phyloP scores from a whole-genome alignment of 1,140 invertebrate species.

The Bradysia coprophila region DNA sequence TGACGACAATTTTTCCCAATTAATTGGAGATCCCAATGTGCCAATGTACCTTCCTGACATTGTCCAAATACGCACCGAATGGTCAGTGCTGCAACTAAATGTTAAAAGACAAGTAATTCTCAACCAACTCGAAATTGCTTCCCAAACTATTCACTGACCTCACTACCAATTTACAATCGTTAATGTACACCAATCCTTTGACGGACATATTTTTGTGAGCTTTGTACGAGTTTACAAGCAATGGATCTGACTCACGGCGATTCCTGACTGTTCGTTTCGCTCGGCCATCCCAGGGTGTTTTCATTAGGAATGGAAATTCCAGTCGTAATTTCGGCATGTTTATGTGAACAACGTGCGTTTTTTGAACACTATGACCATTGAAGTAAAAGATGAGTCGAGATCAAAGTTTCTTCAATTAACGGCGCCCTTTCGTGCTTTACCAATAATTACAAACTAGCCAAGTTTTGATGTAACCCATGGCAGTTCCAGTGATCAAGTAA shows the following conservation, averaged over 20 bases:
- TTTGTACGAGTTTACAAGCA: conserved; percentile 41
- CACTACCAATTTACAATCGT: conserved; percentile 33
- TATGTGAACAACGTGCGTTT: conserved; percentile 23
- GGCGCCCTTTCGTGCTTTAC: no score
- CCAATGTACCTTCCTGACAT: conserved; percentile 44
- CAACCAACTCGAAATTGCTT: neutral
- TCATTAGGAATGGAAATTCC: conserved; percentile 50
- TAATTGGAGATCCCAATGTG: conserved; percentile 41
- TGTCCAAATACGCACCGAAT: conserved; percentile 46
- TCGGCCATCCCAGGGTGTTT: conserved; percentile 34
- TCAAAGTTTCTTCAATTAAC: no score
- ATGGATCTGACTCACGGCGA: conserved; percentile 37
- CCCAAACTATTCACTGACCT: conserved; percentile 25
- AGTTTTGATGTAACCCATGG: conserved; percentile 47
- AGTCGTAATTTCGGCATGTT: conserved; percentile 35
- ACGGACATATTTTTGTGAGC: conserved; percentile 38
- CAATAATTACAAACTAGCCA: conserved; percentile 46
- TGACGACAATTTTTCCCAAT: conserved; percentile 31
- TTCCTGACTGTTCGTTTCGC: conserved; percentile 36
- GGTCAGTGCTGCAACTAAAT: conserved; percentile 46
- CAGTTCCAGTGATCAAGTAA: conserved; percentile 45
- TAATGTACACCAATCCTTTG: conserved; percentile 36
- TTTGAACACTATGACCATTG: conserved; percentile 14
- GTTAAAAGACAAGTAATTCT: conserved; percentile 1
- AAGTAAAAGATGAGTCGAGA: no score